These are phyloP conservation scores for Macquaria ambigua DNA, from an alignment of 2,113 vertebrate genomes.

Conservation along the genomic window DNA sequence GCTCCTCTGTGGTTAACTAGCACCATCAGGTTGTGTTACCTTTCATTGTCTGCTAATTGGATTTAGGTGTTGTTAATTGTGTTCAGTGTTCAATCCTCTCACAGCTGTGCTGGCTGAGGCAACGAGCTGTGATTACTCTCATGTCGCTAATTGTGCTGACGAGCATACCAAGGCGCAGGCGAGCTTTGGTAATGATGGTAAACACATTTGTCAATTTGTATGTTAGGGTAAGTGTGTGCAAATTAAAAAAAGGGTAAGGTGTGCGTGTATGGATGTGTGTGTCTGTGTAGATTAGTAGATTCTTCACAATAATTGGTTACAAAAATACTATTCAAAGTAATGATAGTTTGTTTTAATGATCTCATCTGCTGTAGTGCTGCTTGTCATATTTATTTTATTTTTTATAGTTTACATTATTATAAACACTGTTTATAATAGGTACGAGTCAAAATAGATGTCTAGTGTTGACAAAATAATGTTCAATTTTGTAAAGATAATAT, in stretches of 20 bases:
- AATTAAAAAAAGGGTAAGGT: slow-evolving; percentile 45
- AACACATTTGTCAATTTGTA: slow-evolving; percentile 67
- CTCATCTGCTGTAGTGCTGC: not conserved
- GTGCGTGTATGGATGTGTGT: slow-evolving; percentile 6
- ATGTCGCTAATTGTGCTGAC: slow-evolving; percentile 68
- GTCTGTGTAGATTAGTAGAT: not conserved
- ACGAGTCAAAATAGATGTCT: not conserved
- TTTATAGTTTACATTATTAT: not conserved
- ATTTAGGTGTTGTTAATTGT: slow-evolving; percentile 71
- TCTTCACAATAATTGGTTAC: not conserved
- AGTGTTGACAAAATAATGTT: not conserved
- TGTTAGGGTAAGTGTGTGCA: slow-evolving; percentile 41
- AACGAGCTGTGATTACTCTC: slow-evolving; percentile 70
- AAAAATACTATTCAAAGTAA: not conserved
- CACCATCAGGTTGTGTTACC: slow-evolving; percentile 64
- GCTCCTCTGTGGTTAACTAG: slow-evolving; percentile 64
- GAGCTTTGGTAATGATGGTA: slow-evolving; percentile 65
- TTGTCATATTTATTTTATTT: not conserved
- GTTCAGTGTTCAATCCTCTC: slow-evolving; percentile 57
- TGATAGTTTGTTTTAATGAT: not conserved
- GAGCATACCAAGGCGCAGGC: slow-evolving; percentile 39
- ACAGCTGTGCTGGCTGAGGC: slow-evolving; percentile 64
- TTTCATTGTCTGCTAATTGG: slow-evolving; percentile 77
- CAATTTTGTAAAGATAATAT: not conserved
- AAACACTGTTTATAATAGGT: not conserved